phyloP scores from a whole-genome alignment of 2,113 vertebrate genomes.

The Mixornis gularis region DNA sequence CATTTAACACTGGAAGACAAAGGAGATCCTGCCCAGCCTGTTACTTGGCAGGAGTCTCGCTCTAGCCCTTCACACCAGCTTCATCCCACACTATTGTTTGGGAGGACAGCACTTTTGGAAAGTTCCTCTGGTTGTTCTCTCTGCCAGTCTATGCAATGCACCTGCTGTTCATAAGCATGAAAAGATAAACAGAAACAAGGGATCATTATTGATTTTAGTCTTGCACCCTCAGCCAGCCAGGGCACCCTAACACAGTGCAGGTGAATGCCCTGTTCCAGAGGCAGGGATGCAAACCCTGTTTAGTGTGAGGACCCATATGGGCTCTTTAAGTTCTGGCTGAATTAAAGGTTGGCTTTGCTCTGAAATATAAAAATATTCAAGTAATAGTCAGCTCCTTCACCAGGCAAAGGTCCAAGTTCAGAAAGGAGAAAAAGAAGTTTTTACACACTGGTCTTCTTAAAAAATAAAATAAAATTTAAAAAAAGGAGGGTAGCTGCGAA shows the following conservation, averaged over 20 bases:
- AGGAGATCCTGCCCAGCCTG: neutral
- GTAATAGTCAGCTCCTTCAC: neutral
- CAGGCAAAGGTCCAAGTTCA: neutral
- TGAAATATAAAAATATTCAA: neutral
- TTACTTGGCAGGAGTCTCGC: neutral
- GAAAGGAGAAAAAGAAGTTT: neutral
- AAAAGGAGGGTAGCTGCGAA: neutral
- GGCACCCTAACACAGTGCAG: neutral
- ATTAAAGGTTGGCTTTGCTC: neutral
- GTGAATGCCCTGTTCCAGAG: neutral
- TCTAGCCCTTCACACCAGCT: neutral
- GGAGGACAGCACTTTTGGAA: neutral
- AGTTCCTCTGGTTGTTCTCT: neutral
- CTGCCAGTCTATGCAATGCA: neutral
- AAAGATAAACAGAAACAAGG: neutral
- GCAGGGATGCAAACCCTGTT: neutral
- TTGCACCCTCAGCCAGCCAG: neutral
- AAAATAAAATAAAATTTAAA: neutral
- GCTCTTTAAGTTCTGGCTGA: neutral
- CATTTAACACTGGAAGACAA: neutral
- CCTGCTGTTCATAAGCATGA: neutral
- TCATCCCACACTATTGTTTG: neutral
- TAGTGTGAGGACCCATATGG: neutral
- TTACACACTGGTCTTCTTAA: neutral
- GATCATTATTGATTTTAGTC: neutral